These are phyloP conservation scores for Hecatera dysodea DNA, from an alignment of 2,888 invertebrate species.

Conservation along the genomic window DNA sequence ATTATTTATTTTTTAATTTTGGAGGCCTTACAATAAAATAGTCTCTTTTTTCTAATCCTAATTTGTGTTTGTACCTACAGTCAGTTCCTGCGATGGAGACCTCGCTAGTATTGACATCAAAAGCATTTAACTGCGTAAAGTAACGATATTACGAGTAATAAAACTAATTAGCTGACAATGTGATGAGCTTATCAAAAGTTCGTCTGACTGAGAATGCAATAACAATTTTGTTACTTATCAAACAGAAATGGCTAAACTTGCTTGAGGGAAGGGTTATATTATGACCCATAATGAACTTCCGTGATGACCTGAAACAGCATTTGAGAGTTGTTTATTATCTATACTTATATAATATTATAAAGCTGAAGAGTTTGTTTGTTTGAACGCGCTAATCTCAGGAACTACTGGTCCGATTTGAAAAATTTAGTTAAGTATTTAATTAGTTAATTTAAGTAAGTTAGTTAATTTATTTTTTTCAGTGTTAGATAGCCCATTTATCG, in stretches of 20 bases:
- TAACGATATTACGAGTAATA: constrained; percentile 4
- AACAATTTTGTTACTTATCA: constrained; percentile 52
- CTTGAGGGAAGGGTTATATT: constrained; percentile 38
- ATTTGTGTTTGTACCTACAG: neutral
- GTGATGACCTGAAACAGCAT: constrained; percentile 40
- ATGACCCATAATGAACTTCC: constrained; percentile 44
- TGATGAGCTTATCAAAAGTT: constrained; percentile 37
- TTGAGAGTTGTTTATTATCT: constrained; percentile 37
- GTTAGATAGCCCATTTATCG: no score
- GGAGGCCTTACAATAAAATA: neutral
- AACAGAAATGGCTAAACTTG: constrained; percentile 47
- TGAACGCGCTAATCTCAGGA: no score
- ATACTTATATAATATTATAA: no score
- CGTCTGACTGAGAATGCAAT: constrained; percentile 37
- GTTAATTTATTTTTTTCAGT: no score
- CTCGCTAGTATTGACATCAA: neutral
- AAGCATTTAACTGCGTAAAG: neutral
- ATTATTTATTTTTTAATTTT: neutral
- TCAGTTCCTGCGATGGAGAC: neutral
- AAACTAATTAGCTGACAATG: constrained; percentile 43
- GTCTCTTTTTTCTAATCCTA: neutral
- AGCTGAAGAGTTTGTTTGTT: no score
- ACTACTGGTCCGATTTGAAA: no score
- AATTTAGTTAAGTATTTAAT: no score
- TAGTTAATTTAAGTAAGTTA: no score